Evolutionary conservation across 1,140 invertebrate genomes (phyloP).

Genomic region (Agrypnia vestita): DNA sequence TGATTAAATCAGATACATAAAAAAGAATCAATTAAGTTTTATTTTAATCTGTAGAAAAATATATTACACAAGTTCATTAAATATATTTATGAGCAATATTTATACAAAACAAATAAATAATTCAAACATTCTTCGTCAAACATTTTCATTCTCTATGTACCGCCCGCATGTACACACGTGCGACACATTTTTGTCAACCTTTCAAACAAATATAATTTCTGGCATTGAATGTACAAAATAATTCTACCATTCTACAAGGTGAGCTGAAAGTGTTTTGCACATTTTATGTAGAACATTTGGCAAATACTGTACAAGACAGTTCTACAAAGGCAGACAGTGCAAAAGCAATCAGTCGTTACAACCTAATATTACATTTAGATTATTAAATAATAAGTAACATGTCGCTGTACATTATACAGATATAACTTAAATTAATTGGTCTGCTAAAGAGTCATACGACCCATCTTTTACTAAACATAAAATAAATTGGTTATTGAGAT

Average conservation of each 20-base stretch:
- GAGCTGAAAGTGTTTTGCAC: constrained; percentile 26
- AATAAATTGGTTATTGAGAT: neutral
- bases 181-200: neutral
- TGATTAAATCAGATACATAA: constrained; percentile 11
- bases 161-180: neutral
- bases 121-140: constrained; percentile 15
- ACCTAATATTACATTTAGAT: constrained; percentile 16
- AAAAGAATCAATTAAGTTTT: constrained; percentile 42
- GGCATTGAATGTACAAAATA: constrained; percentile 20
- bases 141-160: neutral
- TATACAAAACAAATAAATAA: constrained; percentile 57
- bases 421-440: constrained; percentile 5
- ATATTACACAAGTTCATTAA: constrained; percentile 53
- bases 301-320: constrained; percentile 54
- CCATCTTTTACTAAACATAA: neutral
- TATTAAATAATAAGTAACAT: constrained; percentile 29
- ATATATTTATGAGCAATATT: constrained; percentile 55
- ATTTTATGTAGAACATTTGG: constrained; percentile 56
- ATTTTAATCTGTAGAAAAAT: constrained; percentile 56
- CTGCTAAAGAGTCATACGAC: constrained; percentile 1
- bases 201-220: constrained; percentile 5
- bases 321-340: constrained; percentile 47
- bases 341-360: constrained; percentile 29
- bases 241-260: neutral
- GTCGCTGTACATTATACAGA: constrained; percentile 17